Conservation (phyloP, 2,888 invertebrate species). For the Tillus elongatus region DNA sequence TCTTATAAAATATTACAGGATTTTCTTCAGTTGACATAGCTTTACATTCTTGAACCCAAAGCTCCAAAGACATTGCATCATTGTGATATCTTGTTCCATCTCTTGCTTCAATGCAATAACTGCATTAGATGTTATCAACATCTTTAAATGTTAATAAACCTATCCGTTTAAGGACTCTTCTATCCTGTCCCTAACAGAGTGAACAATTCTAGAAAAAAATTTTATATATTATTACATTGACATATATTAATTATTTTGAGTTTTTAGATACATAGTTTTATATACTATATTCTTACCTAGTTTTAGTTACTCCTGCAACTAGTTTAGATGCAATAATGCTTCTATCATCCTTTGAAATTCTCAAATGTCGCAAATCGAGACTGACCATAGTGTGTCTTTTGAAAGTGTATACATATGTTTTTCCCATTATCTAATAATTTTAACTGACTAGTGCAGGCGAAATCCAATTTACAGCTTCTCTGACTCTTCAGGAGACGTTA, state of each 20-base stretch:
- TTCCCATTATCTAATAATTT: neutral
- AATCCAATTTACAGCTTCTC: slow-evolving; percentile 2
- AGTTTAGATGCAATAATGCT: neutral
- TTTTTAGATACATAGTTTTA: too few relatives aligned
- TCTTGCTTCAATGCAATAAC: slow-evolving; percentile 1
- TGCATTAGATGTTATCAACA: slow-evolving; percentile 4
- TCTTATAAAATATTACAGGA: slow-evolving; percentile 5
- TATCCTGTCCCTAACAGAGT: neutral
- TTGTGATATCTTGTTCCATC: neutral
- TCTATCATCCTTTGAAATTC: slow-evolving; percentile 1
- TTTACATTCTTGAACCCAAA: slow-evolving; percentile 5
- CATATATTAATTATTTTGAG: too few relatives aligned
- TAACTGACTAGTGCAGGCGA: slow-evolving; percentile 1
- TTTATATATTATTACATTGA: too few relatives aligned
- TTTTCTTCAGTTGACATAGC: slow-evolving; percentile 1
- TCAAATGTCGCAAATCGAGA: slow-evolving; percentile 4
- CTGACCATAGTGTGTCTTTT: slow-evolving; percentile 4
- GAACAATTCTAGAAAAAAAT: too few relatives aligned
- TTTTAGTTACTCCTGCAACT: neutral
- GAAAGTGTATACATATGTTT: neutral
- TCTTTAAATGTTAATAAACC: slow-evolving; percentile 5
- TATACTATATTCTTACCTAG: too few relatives aligned
- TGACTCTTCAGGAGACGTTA: neutral
- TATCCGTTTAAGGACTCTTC: slow-evolving; percentile 7
- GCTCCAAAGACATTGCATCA: neutral